Conservation (phyloP, 2,888 invertebrate genomes). For the Petrolisthes cinctipes region DNA sequence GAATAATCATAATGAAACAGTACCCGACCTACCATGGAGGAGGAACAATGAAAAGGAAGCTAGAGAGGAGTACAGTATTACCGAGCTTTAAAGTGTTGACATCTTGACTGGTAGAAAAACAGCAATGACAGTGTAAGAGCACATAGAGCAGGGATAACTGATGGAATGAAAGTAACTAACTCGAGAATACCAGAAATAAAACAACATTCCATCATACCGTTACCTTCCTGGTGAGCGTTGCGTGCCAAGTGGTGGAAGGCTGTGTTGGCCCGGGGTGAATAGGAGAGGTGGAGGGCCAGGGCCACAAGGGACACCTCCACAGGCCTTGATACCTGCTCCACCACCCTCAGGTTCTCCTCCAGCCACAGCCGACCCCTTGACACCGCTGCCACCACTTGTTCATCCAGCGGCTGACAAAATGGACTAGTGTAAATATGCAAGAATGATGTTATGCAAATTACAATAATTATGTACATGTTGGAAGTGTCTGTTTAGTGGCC, state of each 20-base stretch:
- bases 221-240: conserved; percentile 79
- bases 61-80: no score
- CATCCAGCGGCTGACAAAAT: conserved; percentile 56
- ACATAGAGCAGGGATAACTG: not conserved
- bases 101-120: conserved; percentile 21
- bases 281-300: conserved; percentile 85
- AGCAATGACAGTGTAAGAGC: not conserved
- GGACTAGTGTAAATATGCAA: not conserved
- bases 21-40: no score
- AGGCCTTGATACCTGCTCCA: conserved; percentile 53
- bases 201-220: not conserved
- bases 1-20: no score
- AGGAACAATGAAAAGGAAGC: not conserved
- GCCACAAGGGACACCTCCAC: conserved; percentile 86
- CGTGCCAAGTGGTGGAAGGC: conserved; percentile 82
- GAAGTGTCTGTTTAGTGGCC: no score
- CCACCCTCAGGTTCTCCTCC: conserved; percentile 57
- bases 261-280: conserved; percentile 87
- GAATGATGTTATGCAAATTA: no score
- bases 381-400: conserved; percentile 44
- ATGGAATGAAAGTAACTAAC: not conserved
- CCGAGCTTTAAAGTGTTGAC: no score
- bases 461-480: no score
- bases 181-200: not conserved
- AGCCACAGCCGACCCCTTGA: conserved; percentile 51